Conservation (phyloP, 1,140 invertebrate species). For the Solenopsis invicta region DNA sequence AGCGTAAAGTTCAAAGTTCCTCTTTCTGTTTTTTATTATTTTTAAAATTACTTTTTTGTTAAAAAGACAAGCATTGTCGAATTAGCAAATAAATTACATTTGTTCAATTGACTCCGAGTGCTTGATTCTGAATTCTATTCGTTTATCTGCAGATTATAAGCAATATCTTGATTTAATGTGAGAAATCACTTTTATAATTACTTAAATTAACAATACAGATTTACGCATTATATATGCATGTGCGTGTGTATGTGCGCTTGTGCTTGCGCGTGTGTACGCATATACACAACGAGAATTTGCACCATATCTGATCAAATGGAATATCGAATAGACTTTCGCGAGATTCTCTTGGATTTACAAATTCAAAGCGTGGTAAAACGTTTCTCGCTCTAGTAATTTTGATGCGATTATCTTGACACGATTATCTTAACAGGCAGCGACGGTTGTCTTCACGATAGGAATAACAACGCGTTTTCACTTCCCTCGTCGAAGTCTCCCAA, state of each 20-base stretch:
- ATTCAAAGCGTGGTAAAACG: neutral
- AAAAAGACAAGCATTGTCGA: neutral
- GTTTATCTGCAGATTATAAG: neutral
- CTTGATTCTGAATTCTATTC: neutral
- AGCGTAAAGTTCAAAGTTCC: neutral
- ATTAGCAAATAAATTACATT: neutral
- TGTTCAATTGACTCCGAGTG: too few species aligned
- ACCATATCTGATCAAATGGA: neutral
- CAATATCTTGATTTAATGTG: neutral
- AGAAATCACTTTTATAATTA: neutral
- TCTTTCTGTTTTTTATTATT: neutral
- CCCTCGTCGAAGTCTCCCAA: constrained; percentile 30
- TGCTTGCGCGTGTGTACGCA: neutral
- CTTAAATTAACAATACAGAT: neutral
- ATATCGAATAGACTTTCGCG: neutral
- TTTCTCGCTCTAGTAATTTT: constrained; percentile 1
- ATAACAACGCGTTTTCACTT: constrained; percentile 46
- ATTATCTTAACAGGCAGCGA: constrained; percentile 48
- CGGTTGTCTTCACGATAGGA: neutral
- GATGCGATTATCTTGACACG: constrained; percentile 24
- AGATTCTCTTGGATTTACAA: constrained; percentile 4
- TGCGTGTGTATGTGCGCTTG: too few species aligned
- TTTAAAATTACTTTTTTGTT: neutral
- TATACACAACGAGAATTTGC: neutral
- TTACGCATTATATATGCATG: neutral